Evolutionary conservation across 2,888 invertebrate genomes (phyloP), one percentile per base, ranked within the genome.

Genomic region (Heliconius ethilla): DNA sequence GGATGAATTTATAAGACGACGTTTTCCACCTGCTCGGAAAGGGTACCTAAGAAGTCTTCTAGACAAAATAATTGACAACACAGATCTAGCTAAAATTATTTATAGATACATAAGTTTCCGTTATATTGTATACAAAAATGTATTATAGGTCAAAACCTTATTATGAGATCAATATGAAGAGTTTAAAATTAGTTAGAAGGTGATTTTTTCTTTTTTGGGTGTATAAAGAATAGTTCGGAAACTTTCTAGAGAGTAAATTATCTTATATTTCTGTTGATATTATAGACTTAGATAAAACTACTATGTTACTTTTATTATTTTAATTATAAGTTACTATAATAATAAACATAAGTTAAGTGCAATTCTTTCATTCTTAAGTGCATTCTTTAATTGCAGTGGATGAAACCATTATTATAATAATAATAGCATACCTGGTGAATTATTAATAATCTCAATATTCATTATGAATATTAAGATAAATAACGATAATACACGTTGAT

Each of bases 1-100:
- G 88, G 87, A 89, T 89, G 87, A 90, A 91, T 91, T 76, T 78
- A 80, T 80, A 76, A 90, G 85, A 83, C 84, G 84, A 82, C 84
- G 86, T 87, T 90, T 89, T 90, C 91, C 79, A 80, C 79, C 90
- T 91, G 90, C 87, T 82, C 83, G 79, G 79, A 82, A 80, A 76
- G 82, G 88, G 88, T 80, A 78, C 69, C 89, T 90, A 88, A 89
- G 88, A 87, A 87, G 86, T 83, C 81, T 83, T 88, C 86, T 83
- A 87, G 87, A 89, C 91, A 89, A 89, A 89, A 90, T 45, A 45
- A 45, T 45, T 15, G 45, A 87, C 86, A 89, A 85, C 85, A 83
- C 86, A 86, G 1, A 87, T 87, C 86, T 83, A 83, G 82, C 83
- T 82, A 82, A 83, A 81, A 85, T 87, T 89, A 90, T 88, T 89